These are phyloP conservation scores for Polypterus senegalus DNA, from an alignment of 2,113 vertebrate genomes.

Conservation along the genomic window DNA sequence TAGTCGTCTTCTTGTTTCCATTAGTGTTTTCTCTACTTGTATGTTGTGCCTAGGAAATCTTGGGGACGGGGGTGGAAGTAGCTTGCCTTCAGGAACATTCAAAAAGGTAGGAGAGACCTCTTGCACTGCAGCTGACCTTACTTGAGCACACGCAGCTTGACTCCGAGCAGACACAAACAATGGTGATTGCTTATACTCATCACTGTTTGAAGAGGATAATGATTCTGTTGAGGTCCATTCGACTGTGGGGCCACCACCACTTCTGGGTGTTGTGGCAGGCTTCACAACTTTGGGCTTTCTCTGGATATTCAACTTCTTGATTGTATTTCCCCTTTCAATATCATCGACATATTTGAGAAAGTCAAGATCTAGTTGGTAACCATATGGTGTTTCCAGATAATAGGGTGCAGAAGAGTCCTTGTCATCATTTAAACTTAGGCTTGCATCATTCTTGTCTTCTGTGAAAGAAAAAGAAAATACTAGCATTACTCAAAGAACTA, in stretches of 20 bases:
- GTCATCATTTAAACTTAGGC: slow-evolving; percentile 56
- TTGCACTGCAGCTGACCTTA: slow-evolving; percentile 37
- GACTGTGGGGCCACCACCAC: slow-evolving; percentile 39
- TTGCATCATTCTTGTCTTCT: slow-evolving; percentile 58
- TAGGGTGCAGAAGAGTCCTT: slow-evolving; percentile 65
- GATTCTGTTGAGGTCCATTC: slow-evolving; percentile 86
- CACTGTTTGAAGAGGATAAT: slow-evolving; percentile 81
- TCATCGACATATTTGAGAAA: slow-evolving; percentile 97
- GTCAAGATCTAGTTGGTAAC: slow-evolving; percentile 90
- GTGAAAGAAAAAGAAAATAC: slow-evolving; percentile 20
- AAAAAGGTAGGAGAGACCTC: slow-evolving; percentile 53
- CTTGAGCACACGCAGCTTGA: slow-evolving; percentile 44
- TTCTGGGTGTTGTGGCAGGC: slow-evolving; percentile 33
- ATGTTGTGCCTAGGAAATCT: slow-evolving; percentile 71
- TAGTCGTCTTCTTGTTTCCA: slow-evolving; percentile 83
- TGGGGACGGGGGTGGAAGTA: slow-evolving; percentile 73
- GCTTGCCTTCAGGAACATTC: slow-evolving; percentile 53
- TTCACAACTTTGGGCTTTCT: slow-evolving; percentile 62
- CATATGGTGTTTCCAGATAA: slow-evolving; percentile 94
- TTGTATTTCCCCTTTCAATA: slow-evolving; percentile 89
- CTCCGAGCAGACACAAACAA: slow-evolving; percentile 43
- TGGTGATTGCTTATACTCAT: slow-evolving; percentile 70
- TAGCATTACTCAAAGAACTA: too few relatives aligned
- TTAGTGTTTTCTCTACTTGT: slow-evolving; percentile 90
- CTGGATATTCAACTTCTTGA: slow-evolving; percentile 81